A percentile compares a stretch with the other conserved stretches of the same genome.
Conservation (phyloP, 2,797 vertebrate genomes). For the Betta splendens region DNA sequence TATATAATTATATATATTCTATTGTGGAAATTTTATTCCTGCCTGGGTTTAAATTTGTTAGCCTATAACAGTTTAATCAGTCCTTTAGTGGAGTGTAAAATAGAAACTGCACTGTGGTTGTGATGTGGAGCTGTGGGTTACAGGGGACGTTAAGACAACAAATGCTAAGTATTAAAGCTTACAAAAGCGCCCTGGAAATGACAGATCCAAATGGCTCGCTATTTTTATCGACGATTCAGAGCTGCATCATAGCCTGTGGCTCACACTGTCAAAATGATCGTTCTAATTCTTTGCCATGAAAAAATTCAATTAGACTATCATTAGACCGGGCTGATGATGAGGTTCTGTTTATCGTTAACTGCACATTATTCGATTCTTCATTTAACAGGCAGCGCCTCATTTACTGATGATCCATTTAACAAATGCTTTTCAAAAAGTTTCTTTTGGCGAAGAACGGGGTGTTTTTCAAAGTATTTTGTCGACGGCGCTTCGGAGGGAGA, state of each 20-base stretch:
- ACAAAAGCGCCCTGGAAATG: slow-evolving; percentile 43
- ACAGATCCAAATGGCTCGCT: slow-evolving; percentile 61
- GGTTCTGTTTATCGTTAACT: slow-evolving; percentile 82
- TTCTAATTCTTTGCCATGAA: slow-evolving; percentile 77
- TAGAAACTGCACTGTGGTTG: slow-evolving; percentile 39
- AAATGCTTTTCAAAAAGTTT: slow-evolving; percentile 75
- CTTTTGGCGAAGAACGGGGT: slow-evolving; percentile 58
- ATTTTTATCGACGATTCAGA: slow-evolving; percentile 70
- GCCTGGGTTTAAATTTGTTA: slow-evolving; percentile 60
- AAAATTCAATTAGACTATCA: slow-evolving; percentile 82
- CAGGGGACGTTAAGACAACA: slow-evolving; percentile 50
- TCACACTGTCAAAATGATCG: slow-evolving; percentile 73
- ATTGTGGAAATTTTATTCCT: slow-evolving; percentile 50
- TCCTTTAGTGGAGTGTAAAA: slow-evolving; percentile 62
- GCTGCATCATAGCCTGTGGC: slow-evolving; percentile 73
- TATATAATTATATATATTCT: slow-evolving; percentile 51
- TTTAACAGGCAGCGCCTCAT: slow-evolving; percentile 83
- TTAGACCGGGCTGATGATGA: slow-evolving; percentile 79
- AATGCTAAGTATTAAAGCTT: slow-evolving; percentile 36
- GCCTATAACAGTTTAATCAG: slow-evolving; percentile 66
- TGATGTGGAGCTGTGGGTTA: slow-evolving; percentile 32
- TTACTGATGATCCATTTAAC: slow-evolving; percentile 81
- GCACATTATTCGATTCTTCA: slow-evolving; percentile 82
- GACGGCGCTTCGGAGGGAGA: slow-evolving; percentile 14
- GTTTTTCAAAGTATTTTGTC: slow-evolving; percentile 46